Evolutionary conservation across 2,797 vertebrate species (phyloP), one percentile per base, ranked within the genome.

Genomic region (Pogoniulus pusillus): DNA sequence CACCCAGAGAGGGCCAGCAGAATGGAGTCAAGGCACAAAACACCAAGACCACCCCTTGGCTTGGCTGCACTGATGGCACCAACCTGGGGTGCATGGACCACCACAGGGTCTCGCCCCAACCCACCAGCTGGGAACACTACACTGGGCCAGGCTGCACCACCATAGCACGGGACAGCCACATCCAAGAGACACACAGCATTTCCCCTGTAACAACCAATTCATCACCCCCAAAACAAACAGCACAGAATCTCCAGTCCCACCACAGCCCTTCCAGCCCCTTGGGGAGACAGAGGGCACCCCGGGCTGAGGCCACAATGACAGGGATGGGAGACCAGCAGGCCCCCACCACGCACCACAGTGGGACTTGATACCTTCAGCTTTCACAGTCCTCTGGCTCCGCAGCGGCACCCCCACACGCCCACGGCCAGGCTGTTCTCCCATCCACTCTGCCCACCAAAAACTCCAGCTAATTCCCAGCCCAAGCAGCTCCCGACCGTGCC

Each of bases 21-120:
- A 51, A 15, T 4, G 0, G 10, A 29, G 35, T 27, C 7, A 0
- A 10, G 71, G 64, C 32, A 10, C 2, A 45, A 57, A 58, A 35
- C 12, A 9, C 49, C 0, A 3, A 30, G 43, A 43, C 29, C 4
- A 5, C 11, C 57, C 64, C 55, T 62, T 10, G 2, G 34, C 30
- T 45, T 8, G 3, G 16, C 59, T 20, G 27, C 24, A 34, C 30
- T 0, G 1, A 13, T 1, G 1, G 30, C 32, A 27, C 26, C 14
- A 0, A 4, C 16, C 1, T n/a, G n/a, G n/a, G n/a, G n/a, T n/a
- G n/a, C n/a, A n/a, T 1, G 4, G 8, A 6, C 29, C 10, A 0
- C 47, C 63, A 10, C 0, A 0, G 18, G 32, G 41, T 60, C 59
- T 78, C 35, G 6, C 8, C 55, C 19, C 2, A 4, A 17, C 32